Conservation (phyloP, 2,888 invertebrate species). For the Melanotus villosus region DNA sequence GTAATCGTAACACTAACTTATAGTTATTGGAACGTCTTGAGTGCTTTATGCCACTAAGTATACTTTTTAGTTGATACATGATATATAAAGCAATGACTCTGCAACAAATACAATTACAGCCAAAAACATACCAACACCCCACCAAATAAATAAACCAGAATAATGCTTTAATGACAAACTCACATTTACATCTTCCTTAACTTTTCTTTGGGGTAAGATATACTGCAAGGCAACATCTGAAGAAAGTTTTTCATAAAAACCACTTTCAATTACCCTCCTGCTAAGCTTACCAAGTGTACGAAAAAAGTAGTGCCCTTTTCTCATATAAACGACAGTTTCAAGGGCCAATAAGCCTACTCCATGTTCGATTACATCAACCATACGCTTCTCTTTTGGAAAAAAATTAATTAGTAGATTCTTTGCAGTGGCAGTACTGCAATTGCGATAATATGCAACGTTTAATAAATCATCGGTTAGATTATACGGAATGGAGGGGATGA, state of each 20-base stretch:
- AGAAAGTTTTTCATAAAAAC: slow-evolving; percentile 18
- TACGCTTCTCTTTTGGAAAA: slow-evolving; percentile 10
- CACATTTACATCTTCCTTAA: not conserved
- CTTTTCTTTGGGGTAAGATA: not conserved
- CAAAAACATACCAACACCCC: not conserved
- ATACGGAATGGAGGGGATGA: not conserved
- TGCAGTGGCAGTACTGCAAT: not conserved
- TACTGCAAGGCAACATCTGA: not conserved
- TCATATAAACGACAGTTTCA: slow-evolving; percentile 4
- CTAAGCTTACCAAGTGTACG: not conserved
- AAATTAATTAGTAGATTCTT: not conserved
- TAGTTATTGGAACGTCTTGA: too few species aligned
- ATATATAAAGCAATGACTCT: too few species aligned
- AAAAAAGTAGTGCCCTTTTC: slow-evolving; percentile 29
- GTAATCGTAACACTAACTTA: too few species aligned
- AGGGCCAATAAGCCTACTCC: not conserved
- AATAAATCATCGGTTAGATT: slow-evolving; percentile 13
- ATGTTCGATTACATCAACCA: not conserved
- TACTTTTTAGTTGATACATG: too few species aligned
- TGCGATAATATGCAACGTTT: not conserved
- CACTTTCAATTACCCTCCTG: slow-evolving; percentile 4
- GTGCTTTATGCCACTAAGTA: too few species aligned
- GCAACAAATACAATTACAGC: not conserved
- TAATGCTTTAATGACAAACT: not conserved
- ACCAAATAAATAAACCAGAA: not conserved